phyloP scores from a whole-genome alignment of 1,140 invertebrate species.

The Ips nitidus region DNA sequence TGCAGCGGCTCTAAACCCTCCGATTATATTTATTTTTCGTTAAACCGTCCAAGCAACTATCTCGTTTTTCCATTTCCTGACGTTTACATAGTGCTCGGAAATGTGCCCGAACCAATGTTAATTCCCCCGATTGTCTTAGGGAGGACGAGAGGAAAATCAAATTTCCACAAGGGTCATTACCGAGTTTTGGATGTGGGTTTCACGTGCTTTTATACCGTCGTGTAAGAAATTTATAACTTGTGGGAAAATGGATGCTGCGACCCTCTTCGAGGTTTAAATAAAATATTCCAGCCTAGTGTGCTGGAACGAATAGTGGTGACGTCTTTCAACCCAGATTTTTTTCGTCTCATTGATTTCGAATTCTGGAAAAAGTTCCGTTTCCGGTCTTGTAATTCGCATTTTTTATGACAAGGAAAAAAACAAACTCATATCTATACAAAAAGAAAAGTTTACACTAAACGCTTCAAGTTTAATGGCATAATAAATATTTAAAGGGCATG shows the following conservation, averaged over 20 bases:
- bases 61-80: too few species aligned
- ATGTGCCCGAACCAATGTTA: too few species aligned
- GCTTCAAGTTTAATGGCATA: not conserved
- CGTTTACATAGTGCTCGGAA: too few species aligned
- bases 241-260: not conserved
- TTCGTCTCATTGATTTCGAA: too few species aligned
- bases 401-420: not conserved
- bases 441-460: too few species aligned
- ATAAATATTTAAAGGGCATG: constrained; percentile 16
- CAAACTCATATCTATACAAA: too few species aligned
- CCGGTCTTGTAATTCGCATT: too few species aligned
- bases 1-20: not conserved
- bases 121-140: too few species aligned
- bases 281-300: not conserved
- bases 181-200: not conserved
- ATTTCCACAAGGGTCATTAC: not conserved
- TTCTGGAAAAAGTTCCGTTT: too few species aligned
- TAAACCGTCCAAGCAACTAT: not conserved
- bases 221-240: not conserved
- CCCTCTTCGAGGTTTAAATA: not conserved
- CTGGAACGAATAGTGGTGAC: not conserved
- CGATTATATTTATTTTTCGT: constrained; percentile 6
- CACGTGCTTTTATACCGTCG: not conserved
- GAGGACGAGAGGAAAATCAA: too few species aligned
- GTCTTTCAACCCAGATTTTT: too few species aligned